A percentile compares a stretch with the other conserved stretches of the same genome.
Conservation (phyloP, 2,113 vertebrate genomes). For the Peromyscus leucopus region DNA sequence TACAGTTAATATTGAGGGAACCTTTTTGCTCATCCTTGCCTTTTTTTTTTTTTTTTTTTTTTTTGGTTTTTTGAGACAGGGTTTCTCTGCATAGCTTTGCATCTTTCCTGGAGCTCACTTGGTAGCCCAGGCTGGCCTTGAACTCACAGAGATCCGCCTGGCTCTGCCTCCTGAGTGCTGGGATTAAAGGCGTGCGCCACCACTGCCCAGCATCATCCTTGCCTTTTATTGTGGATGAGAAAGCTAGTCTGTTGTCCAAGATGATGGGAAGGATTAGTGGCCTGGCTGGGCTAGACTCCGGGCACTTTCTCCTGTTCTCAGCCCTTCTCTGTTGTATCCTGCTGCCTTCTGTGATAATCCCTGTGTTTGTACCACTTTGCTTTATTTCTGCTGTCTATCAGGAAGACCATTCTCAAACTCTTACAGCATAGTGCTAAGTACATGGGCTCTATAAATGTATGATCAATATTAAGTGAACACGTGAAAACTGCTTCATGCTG, state of each 20-base stretch:
- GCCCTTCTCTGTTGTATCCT: not conserved
- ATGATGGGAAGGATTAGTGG: not conserved
- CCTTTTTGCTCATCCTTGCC: not conserved
- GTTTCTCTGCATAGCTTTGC: too few relatives aligned
- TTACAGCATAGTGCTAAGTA: not conserved
- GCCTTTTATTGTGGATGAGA: not conserved
- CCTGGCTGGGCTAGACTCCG: too few relatives aligned
- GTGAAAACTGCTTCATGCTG: not conserved
- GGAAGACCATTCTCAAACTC: not conserved
- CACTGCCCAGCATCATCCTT: not conserved
- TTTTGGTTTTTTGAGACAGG: too few relatives aligned
- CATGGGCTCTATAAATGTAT: not conserved
- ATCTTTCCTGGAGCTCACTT: too few relatives aligned
- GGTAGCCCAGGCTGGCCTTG: too few relatives aligned
- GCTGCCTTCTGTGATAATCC: not conserved
- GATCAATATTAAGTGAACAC: not conserved
- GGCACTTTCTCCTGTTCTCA: not conserved
- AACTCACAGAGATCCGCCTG: too few relatives aligned
- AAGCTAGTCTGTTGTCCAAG: not conserved
- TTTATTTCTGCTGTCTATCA: not conserved
- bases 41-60: not conserved
- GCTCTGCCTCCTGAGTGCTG: too few relatives aligned
- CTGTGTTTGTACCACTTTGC: not conserved
- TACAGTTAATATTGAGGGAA: not conserved
- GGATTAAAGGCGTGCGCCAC: too few relatives aligned